Conservation (phyloP, 2,888 invertebrate species). For the Dascillus cervinus region DNA sequence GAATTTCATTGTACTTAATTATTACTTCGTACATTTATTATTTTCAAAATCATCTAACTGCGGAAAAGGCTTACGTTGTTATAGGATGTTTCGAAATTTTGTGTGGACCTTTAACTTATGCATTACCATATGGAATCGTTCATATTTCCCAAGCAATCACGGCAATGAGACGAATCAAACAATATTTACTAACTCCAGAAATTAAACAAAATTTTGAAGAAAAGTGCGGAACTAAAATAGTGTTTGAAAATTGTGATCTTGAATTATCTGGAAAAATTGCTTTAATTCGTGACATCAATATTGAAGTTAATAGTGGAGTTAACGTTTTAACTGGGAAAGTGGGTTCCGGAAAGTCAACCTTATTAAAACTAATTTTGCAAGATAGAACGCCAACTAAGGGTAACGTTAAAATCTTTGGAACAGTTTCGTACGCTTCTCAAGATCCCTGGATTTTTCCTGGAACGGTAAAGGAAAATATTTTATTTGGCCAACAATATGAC, state of each 20-base stretch:
- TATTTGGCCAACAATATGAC: conserved; percentile 61
- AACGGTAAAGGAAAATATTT: conserved; percentile 66
- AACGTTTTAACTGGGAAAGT: conserved; percentile 55
- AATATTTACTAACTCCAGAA: conserved; percentile 3
- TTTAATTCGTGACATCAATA: conserved; percentile 40
- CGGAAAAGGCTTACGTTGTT: not conserved
- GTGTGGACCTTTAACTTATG: not conserved
- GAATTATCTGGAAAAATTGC: conserved; percentile 13
- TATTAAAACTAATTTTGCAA: conserved; percentile 40
- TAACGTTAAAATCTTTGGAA: conserved; percentile 42
- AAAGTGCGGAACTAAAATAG: too few species aligned
- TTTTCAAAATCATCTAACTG: not conserved
- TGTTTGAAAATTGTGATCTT: not conserved
- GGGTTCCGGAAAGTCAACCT: conserved; percentile 54
- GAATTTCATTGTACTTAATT: conserved; percentile 34
- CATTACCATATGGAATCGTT: conserved; percentile 1
- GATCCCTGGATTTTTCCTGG: conserved; percentile 55
- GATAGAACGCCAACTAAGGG: conserved; percentile 40
- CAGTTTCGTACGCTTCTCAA: conserved; percentile 51
- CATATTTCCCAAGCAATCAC: not conserved
- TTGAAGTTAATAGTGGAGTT: conserved; percentile 40
- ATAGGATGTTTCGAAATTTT: conserved; percentile 4
- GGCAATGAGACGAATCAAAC: conserved; percentile 2
- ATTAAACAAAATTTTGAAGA: conserved; percentile 1
- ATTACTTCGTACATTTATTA: conserved; percentile 55